Conservation (phyloP, 2,797 vertebrate genomes). For the Zenarchopterus dispar region DNA sequence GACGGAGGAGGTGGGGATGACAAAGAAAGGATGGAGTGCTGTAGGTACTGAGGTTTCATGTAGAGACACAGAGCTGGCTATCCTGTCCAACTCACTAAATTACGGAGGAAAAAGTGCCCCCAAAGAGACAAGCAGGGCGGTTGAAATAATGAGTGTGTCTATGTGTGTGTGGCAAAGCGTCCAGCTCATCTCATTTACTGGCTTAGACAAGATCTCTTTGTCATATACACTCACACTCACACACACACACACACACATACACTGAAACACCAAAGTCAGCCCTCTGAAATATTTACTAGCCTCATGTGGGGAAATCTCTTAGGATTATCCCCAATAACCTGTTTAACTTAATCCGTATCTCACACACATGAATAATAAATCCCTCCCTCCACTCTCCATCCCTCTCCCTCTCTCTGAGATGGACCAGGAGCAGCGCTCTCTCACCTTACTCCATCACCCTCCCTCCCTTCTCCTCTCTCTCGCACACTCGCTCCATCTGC, state of each 20-base stretch:
- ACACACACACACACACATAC: conserved; percentile 28
- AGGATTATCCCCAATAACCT: conserved; percentile 84
- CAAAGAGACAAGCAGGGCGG: conserved; percentile 10
- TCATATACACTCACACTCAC: conserved; percentile 55
- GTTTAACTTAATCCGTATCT: conserved; percentile 85
- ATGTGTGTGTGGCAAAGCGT: conserved; percentile 25
- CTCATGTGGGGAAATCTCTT: conserved; percentile 77
- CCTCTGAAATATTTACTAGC: conserved; percentile 78
- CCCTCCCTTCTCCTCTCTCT: conserved; percentile 44
- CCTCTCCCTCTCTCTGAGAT: conserved; percentile 43
- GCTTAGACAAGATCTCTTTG: conserved; percentile 70
- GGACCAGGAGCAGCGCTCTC: conserved; percentile 66
- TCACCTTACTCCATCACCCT: conserved; percentile 66
- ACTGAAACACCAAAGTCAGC: conserved; percentile 38
- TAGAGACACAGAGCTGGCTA: conserved; percentile 59
- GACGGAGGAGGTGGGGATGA: conserved; percentile 10
- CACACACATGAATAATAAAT: conserved; percentile 83
- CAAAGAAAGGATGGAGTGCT: conserved; percentile 32
- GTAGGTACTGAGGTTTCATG: conserved; percentile 51
- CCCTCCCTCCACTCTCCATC: conserved; percentile 21
- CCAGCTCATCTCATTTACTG: conserved; percentile 71
- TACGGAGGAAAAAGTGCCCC: conserved; percentile 38
- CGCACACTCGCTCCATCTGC: conserved; percentile 65
- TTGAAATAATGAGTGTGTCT: conserved; percentile 14
- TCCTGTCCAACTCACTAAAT: conserved; percentile 63